Evolutionary conservation across 2,797 vertebrate species (phyloP).

Genomic region (Cynopterus sphinx): DNA sequence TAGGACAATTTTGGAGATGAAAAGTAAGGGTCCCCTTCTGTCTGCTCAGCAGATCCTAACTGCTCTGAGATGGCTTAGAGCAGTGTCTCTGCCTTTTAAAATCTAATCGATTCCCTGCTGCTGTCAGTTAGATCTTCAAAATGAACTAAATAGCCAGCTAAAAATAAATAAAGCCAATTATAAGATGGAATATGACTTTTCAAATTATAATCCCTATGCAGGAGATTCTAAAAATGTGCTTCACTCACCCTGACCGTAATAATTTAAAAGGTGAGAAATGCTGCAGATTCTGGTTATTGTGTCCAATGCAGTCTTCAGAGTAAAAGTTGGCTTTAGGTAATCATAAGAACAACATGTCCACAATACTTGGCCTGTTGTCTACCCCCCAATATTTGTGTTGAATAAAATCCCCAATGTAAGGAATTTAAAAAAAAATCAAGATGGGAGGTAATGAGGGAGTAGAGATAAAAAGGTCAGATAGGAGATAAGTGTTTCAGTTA

Average conservation of each 20-base stretch:
- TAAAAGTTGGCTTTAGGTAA: background rate
- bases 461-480: background rate
- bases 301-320: background rate
- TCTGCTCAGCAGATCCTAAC: background rate
- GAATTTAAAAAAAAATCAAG: background rate
- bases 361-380: background rate
- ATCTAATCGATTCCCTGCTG: no score
- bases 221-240: background rate
- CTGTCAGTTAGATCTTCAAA: background rate
- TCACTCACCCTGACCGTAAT: background rate
- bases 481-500: background rate
- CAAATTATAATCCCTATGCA: background rate
- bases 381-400: background rate
- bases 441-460: background rate
- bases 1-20: background rate
- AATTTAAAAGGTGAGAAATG: background rate
- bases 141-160: background rate
- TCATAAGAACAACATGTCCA: background rate
- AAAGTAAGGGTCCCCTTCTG: background rate
- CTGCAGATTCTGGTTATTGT: background rate
- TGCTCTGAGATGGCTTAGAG: background rate
- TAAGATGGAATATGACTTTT: background rate
- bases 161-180: constrained; percentile 1
- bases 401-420: background rate
- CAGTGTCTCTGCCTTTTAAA: background rate